Percentiles rank a stretch among this genome's conserved stretches.
Conservation (phyloP, 2,797 vertebrate genomes). For the Bradypus variegatus region DNA sequence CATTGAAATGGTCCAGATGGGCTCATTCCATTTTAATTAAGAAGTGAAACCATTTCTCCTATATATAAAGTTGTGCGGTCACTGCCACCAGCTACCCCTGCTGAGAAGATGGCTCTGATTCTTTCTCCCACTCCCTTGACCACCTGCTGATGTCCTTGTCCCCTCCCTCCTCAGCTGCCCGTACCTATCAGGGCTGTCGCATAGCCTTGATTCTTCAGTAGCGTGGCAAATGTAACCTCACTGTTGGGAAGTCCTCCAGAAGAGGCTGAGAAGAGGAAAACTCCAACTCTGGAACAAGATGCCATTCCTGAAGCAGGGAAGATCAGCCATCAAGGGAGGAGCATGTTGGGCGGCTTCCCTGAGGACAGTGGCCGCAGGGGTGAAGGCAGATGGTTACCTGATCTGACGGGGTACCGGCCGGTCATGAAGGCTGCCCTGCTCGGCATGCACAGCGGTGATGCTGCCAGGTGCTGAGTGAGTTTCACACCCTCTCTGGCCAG, state of each 20-base stretch:
- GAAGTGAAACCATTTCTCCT: not conserved
- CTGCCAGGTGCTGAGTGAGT: constrained; percentile 77
- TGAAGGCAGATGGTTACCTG: constrained; percentile 65
- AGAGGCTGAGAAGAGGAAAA: constrained; percentile 81
- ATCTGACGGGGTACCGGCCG: constrained; percentile 76
- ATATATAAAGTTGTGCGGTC: too few relatives aligned
- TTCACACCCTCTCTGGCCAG: constrained; percentile 71
- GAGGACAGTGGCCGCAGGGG: rapidly evolving
- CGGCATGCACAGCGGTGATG: constrained; percentile 75
- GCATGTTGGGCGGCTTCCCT: rapidly evolving
- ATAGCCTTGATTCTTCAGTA: constrained; percentile 81
- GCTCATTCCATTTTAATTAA: not conserved
- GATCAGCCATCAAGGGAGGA: not conserved
- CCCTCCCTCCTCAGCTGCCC: rapidly evolving
- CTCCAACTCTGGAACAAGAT: constrained; percentile 61
- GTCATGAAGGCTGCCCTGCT: constrained; percentile 79
- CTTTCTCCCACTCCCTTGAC: rapidly evolving
- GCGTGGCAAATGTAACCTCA: constrained; percentile 85
- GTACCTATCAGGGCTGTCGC: constrained; percentile 86
- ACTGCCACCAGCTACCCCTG: rapidly evolving
- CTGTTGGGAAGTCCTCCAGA: constrained; percentile 86
- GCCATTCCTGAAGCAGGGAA: constrained; percentile 70
- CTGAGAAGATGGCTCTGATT: rapidly evolving
- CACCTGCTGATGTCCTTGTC: rapidly evolving
- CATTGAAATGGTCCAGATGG: not conserved